These are phyloP conservation scores for Murina feae DNA, from an alignment of 2,113 vertebrate genomes.

Conservation along the genomic window DNA sequence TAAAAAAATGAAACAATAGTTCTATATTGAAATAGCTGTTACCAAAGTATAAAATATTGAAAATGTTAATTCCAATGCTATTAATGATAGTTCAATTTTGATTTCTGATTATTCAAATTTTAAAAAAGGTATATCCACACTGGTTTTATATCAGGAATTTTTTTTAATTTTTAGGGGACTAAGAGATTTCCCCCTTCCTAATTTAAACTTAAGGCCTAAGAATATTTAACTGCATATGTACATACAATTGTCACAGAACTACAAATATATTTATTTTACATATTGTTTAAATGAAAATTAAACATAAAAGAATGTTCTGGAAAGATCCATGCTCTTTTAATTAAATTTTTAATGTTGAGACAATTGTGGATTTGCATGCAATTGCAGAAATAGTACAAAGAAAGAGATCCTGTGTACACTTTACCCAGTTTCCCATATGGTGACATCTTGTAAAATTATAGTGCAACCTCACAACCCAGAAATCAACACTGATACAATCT, in stretches of 20 bases:
- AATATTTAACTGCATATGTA: not conserved
- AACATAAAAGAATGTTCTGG: not conserved
- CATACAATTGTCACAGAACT: not conserved
- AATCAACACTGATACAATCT: not conserved
- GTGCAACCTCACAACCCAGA: not conserved
- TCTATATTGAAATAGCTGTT: not conserved
- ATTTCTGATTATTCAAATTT: not conserved
- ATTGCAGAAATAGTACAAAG: not conserved
- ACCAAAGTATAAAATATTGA: not conserved
- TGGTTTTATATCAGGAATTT: not conserved
- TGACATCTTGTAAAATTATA: not conserved
- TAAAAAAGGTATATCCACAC: not conserved
- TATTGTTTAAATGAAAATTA: not conserved
- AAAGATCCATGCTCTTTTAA: not conserved
- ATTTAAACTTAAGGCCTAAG: constrained; percentile 6
- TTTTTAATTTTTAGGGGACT: not conserved
- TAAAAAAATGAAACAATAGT: not conserved
- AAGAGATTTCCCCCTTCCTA: not conserved
- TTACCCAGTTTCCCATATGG: not conserved
- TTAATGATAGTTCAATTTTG: not conserved
- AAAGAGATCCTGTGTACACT: not conserved
- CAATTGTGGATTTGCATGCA: not conserved
- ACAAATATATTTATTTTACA: not conserved
- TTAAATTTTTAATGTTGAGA: not conserved
- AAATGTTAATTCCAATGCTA: not conserved